Percentiles rank a stretch among this genome's conserved stretches.
phyloP scores from a whole-genome alignment of 2,888 invertebrate species.

The Palloptera scutellata region DNA sequence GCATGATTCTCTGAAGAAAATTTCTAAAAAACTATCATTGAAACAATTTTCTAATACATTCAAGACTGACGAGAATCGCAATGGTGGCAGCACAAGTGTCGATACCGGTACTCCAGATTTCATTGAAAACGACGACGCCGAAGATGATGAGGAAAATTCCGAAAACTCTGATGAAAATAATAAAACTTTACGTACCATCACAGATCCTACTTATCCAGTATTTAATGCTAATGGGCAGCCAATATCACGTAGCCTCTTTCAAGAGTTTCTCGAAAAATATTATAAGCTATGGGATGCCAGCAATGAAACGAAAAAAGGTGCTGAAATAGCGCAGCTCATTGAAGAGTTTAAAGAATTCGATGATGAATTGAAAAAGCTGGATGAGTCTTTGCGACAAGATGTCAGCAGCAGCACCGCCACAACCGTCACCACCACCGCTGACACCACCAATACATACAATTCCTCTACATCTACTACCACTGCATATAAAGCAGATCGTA shows the following conservation, averaged over 20 bases:
- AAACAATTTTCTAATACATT: slow-evolving; percentile 66
- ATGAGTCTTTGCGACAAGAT: slow-evolving; percentile 54
- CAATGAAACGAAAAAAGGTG: slow-evolving; percentile 53
- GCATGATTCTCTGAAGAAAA: slow-evolving; percentile 69
- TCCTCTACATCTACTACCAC: slow-evolving; percentile 24
- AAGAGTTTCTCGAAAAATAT: slow-evolving; percentile 73
- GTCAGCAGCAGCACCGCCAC: slow-evolving; percentile 7
- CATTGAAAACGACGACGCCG: slow-evolving; percentile 49
- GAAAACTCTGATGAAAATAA: slow-evolving; percentile 54
- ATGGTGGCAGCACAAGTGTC: slow-evolving; percentile 42
- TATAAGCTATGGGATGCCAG: slow-evolving; percentile 65
- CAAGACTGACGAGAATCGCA: slow-evolving; percentile 59
- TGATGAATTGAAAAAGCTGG: slow-evolving; percentile 64
- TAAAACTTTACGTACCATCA: slow-evolving; percentile 73
- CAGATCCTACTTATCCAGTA: slow-evolving; percentile 81
- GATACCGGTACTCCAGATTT: slow-evolving; percentile 48
- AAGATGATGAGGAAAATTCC: slow-evolving; percentile 38
- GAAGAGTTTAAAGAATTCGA: slow-evolving; percentile 56
- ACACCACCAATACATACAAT: slow-evolving; percentile 36
- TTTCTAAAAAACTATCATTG: slow-evolving; percentile 69
- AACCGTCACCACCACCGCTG: slow-evolving; percentile 15
- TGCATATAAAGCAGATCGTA: slow-evolving; percentile 46
- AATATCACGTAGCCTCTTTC: slow-evolving; percentile 76
- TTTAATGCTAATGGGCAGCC: slow-evolving; percentile 78
- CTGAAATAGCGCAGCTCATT: slow-evolving; percentile 51